phyloP scores from a whole-genome alignment of 2,888 invertebrate genomes.

The Cerceris ruficornis region DNA sequence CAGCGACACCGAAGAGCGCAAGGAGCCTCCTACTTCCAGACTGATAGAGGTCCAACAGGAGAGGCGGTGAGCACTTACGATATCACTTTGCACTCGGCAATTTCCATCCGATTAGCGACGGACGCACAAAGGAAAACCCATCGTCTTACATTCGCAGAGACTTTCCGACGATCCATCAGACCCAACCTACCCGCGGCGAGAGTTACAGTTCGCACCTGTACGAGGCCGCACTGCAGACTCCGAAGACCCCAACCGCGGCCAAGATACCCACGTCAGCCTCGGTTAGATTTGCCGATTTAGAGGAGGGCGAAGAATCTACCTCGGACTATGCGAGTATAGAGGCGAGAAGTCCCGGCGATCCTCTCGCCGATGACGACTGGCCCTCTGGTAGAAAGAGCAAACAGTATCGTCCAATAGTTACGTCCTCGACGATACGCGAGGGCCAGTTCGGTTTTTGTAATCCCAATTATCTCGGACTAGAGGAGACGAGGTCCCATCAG shows the following conservation, averaged over 20 bases:
- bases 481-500: slow-evolving; percentile 80
- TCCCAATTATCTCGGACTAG: slow-evolving; percentile 89
- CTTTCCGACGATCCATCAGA: slow-evolving; percentile 83
- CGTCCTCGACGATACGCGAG: slow-evolving; percentile 76
- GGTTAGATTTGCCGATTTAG: slow-evolving; percentile 84
- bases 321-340: slow-evolving; percentile 91
- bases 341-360: slow-evolving; percentile 81
- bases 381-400: slow-evolving; percentile 65
- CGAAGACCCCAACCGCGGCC: slow-evolving; percentile 78
- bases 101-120: neutral
- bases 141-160: slow-evolving; percentile 72
- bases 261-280: slow-evolving; percentile 84
- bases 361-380: slow-evolving; percentile 79
- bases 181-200: slow-evolving; percentile 83
- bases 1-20: slow-evolving; percentile 81
- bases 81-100: neutral
- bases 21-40: slow-evolving; percentile 76
- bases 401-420: slow-evolving; percentile 63
- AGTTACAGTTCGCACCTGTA: slow-evolving; percentile 84
- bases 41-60: slow-evolving; percentile 79
- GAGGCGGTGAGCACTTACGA: slow-evolving; percentile 65
- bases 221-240: slow-evolving; percentile 82
- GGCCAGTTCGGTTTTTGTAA: slow-evolving; percentile 88
- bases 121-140: neutral
- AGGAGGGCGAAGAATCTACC: slow-evolving; percentile 85